phyloP scores from a whole-genome alignment of 2,113 vertebrate genomes.

The Varanus salvator region DNA sequence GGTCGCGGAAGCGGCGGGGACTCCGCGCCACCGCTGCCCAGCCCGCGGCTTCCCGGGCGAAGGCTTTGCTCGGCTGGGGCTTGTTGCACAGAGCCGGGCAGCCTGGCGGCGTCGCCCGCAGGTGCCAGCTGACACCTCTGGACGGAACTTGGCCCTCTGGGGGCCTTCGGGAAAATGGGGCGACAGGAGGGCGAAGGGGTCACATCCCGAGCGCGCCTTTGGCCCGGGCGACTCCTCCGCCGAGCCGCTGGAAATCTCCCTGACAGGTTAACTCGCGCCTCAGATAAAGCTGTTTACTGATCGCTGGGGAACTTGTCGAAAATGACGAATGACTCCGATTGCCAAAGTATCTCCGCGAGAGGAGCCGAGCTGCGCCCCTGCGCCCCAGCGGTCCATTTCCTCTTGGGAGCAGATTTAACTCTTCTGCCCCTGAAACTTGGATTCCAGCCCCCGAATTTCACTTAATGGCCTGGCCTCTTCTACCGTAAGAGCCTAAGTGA shows the following conservation, averaged over 20 bases:
- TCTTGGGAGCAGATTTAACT: neutral
- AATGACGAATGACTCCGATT: constrained; percentile 48
- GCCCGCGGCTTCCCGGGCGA: neutral
- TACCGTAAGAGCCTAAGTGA: neutral
- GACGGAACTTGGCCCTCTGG: neutral
- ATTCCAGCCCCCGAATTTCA: neutral
- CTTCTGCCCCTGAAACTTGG: neutral
- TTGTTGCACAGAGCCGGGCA: too few species aligned
- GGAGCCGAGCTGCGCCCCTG: neutral
- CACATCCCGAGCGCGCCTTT: neutral
- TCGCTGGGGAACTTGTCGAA: constrained; percentile 54
- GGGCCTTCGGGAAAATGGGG: too few species aligned
- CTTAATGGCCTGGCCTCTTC: neutral
- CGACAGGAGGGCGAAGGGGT: neutral
- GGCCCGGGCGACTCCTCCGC: too few species aligned
- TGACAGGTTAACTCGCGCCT: neutral
- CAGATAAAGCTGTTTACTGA: constrained; percentile 49
- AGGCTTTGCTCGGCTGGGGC: neutral
- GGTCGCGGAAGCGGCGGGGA: neutral
- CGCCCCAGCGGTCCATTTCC: neutral
- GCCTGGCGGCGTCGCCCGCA: neutral
- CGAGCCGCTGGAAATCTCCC: neutral
- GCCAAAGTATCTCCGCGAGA: constrained; percentile 8
- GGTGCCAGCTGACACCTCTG: too few species aligned
- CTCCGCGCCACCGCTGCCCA: too few species aligned